Evolutionary conservation across 2,888 invertebrate genomes (phyloP).

Genomic region (Phoenoteleia sp.): DNA sequence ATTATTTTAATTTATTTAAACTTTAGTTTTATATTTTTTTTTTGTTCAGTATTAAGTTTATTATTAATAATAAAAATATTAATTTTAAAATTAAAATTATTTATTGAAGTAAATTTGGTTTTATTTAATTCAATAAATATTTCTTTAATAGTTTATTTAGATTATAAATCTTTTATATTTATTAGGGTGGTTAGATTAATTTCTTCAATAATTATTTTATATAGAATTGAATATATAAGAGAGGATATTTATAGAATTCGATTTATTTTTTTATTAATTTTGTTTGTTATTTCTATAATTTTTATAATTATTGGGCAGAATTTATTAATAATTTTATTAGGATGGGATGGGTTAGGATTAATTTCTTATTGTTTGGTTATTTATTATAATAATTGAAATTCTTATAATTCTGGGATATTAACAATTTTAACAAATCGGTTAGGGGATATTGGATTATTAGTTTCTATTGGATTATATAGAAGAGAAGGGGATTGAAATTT

Average conservation of each 20-base stretch:
- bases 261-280: slow-evolving; percentile 90
- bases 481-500: slow-evolving; percentile 78
- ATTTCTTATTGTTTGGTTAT: slow-evolving; percentile 92
- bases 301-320: slow-evolving; percentile 91
- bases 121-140: slow-evolving; percentile 87
- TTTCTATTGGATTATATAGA: slow-evolving; percentile 61
- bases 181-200: slow-evolving; percentile 90
- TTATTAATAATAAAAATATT: slow-evolving; percentile 82
- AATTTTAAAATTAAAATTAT: slow-evolving; percentile 85
- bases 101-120: slow-evolving; percentile 88
- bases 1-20: slow-evolving; percentile 86
- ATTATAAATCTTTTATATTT: slow-evolving; percentile 90
- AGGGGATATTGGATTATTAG: slow-evolving; percentile 74
- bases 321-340: slow-evolving; percentile 91
- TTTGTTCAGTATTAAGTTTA: slow-evolving; percentile 79
- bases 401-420: slow-evolving; percentile 91
- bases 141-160: slow-evolving; percentile 88
- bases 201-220: slow-evolving; percentile 86
- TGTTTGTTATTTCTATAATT: slow-evolving; percentile 91
- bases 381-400: slow-evolving; percentile 91
- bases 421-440: slow-evolving; percentile 91
- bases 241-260: slow-evolving; percentile 86
- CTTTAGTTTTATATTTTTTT: slow-evolving; percentile 83
- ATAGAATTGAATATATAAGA: slow-evolving; percentile 88
- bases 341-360: slow-evolving; percentile 92